A percentile compares a stretch with the other conserved stretches of the same genome.
Evolutionary conservation across 1,140 invertebrate species (phyloP).

Genomic region (Megathymus violae): DNA sequence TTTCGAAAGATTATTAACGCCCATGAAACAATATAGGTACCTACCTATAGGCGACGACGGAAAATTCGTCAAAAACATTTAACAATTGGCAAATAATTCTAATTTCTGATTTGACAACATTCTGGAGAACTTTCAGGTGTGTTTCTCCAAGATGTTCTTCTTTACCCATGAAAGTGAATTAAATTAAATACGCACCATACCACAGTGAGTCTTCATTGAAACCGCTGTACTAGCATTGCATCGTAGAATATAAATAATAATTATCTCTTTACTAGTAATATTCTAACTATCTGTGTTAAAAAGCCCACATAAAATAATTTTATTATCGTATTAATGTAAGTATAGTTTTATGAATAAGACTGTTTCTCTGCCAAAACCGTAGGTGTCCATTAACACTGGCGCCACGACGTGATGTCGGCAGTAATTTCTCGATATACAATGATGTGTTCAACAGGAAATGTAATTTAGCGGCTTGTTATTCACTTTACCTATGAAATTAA

Average conservation of each 20-base stretch:
- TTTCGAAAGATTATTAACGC: too few relatives aligned
- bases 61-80: too few relatives aligned
- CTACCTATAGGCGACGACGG: too few relatives aligned
- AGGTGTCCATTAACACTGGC: conserved; percentile 30
- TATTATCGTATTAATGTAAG: conserved; percentile 1
- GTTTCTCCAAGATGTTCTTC: too few relatives aligned
- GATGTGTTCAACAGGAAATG: conserved; percentile 13
- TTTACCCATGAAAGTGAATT: too few relatives aligned
- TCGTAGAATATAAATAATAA: not conserved
- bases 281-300: not conserved
- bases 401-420: conserved; percentile 21
- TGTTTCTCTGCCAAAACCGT: conserved; percentile 23
- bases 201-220: too few relatives aligned
- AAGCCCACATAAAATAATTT: not conserved
- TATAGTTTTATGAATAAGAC: conserved; percentile 23
- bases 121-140: too few relatives aligned
- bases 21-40: too few relatives aligned
- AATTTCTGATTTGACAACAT: too few relatives aligned
- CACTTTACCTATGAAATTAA: conserved; percentile 3
- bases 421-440: conserved; percentile 6
- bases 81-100: too few relatives aligned
- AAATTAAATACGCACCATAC: too few relatives aligned
- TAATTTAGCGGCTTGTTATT: conserved; percentile 14
- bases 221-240: too few relatives aligned
- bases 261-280: not conserved